A percentile compares a stretch with the other conserved stretches of the same genome.
These are phyloP conservation scores for Caranx melampygus DNA, from an alignment of 2,113 vertebrate genomes.

Conservation along the genomic window DNA sequence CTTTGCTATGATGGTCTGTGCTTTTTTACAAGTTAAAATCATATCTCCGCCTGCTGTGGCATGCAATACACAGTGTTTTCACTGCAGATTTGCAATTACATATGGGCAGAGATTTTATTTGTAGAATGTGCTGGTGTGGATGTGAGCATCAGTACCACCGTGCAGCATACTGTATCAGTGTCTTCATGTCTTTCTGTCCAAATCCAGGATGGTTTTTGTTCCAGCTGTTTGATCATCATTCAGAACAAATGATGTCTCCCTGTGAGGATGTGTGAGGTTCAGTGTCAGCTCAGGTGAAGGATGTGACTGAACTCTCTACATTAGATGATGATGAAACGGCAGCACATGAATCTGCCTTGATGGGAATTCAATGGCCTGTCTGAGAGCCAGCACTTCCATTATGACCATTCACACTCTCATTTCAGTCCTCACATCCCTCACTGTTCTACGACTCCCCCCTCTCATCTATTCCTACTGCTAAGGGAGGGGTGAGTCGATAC, in stretches of 20 bases:
- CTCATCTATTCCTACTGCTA: not conserved
- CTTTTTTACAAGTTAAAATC: too few species aligned
- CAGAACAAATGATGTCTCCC: conserved; percentile 19
- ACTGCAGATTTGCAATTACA: too few species aligned
- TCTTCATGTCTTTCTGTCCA: too few species aligned
- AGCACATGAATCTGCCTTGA: conserved; percentile 49
- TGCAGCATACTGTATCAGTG: too few species aligned
- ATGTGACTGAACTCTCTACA: conserved; percentile 26
- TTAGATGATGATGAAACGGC: conserved; percentile 43
- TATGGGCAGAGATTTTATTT: too few species aligned
- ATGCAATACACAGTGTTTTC: too few species aligned
- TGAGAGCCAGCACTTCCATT: conserved; percentile 54
- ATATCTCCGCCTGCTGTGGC: too few species aligned
- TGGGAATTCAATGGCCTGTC: conserved; percentile 42
- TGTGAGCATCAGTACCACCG: too few species aligned
- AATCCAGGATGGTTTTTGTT: too few species aligned
- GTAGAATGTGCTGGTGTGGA: too few species aligned
- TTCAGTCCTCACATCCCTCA: conserved; percentile 22
- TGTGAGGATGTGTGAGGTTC: conserved; percentile 22
- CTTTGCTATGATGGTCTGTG: too few species aligned
- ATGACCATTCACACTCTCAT: conserved; percentile 43
- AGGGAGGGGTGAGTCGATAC: conserved; percentile 27
- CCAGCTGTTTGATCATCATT: conserved; percentile 24
- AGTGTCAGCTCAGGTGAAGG: conserved; percentile 35
- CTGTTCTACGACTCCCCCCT: not conserved